Percentiles rank a stretch among this genome's conserved stretches.
These are phyloP conservation scores for Phrynocephalus forsythii DNA, from an alignment of 2,797 vertebrate genomes.

Conservation along the genomic window DNA sequence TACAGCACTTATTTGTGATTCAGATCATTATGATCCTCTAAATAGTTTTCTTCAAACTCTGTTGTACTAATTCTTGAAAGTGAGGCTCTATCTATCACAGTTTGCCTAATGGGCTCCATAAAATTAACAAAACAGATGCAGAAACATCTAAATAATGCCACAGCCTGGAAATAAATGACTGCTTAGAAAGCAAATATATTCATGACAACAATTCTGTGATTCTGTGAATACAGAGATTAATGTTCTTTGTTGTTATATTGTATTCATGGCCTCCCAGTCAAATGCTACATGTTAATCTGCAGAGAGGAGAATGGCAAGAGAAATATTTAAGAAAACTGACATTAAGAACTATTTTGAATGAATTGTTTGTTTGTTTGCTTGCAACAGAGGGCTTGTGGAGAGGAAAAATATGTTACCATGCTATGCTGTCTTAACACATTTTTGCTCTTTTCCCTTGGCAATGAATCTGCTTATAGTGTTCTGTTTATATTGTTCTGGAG, in stretches of 20 bases:
- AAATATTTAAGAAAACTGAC: not conserved
- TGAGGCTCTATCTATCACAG: not conserved
- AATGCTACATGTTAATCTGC: not conserved
- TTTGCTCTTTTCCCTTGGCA: not conserved
- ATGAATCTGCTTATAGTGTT: not conserved
- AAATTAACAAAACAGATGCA: slow-evolving; percentile 40
- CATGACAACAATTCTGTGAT: not conserved
- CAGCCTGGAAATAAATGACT: slow-evolving; percentile 34
- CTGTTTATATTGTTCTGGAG: no score
- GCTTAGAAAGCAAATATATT: slow-evolving; percentile 48
- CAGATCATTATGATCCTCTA: not conserved
- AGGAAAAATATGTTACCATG: not conserved
- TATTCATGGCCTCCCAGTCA: not conserved
- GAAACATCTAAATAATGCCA: slow-evolving; percentile 50
- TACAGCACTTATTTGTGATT: not conserved
- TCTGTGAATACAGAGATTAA: not conserved
- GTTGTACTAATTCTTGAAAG: not conserved
- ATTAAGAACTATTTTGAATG: not conserved
- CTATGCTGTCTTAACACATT: not conserved
- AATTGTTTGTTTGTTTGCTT: not conserved
- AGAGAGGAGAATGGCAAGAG: not conserved
- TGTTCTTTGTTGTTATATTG: slow-evolving; percentile 17
- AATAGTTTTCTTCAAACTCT: slow-evolving; percentile 6
- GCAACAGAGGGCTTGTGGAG: not conserved
- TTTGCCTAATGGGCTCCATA: not conserved